Percentiles rank a stretch among this genome's conserved stretches.
Evolutionary conservation across 2,797 vertebrate species (phyloP).

Genomic region (Netta rufina): DNA sequence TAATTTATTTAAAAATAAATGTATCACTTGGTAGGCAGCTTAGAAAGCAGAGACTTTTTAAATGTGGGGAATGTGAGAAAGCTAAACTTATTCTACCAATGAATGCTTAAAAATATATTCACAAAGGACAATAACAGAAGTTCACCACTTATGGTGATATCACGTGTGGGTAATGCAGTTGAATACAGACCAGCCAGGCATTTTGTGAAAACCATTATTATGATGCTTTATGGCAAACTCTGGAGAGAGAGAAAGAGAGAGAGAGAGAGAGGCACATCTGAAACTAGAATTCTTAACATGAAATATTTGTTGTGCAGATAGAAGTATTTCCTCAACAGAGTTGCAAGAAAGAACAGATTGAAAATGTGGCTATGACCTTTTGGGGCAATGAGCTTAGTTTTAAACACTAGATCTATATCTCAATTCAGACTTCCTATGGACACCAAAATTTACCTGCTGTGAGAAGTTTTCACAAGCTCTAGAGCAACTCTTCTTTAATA

Average conservation of each 20-base stretch:
- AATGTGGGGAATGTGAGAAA: neutral
- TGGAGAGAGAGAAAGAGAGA: neutral
- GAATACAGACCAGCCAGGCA: neutral
- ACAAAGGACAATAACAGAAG: neutral
- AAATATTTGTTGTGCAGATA: neutral
- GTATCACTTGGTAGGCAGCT: neutral
- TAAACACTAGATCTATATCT: neutral
- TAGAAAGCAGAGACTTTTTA: neutral
- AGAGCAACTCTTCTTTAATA: neutral
- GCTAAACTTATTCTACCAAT: neutral
- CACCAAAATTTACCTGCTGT: neutral
- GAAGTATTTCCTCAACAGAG: neutral
- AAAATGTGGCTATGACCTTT: neutral
- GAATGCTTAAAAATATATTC: neutral
- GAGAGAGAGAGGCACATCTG: neutral
- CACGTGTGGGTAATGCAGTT: accelerated
- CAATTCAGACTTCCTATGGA: neutral
- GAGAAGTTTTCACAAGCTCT: neutral
- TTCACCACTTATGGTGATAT: neutral
- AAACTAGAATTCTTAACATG: neutral
- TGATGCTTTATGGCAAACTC: neutral
- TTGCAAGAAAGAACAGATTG: neutral
- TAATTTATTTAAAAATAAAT: neutral
- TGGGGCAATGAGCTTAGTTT: neutral
- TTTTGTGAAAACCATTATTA: neutral